Percentiles rank a stretch among this genome's conserved stretches.
phyloP scores from a whole-genome alignment of 1,140 invertebrate genomes.

The Euglossa dilemma region DNA sequence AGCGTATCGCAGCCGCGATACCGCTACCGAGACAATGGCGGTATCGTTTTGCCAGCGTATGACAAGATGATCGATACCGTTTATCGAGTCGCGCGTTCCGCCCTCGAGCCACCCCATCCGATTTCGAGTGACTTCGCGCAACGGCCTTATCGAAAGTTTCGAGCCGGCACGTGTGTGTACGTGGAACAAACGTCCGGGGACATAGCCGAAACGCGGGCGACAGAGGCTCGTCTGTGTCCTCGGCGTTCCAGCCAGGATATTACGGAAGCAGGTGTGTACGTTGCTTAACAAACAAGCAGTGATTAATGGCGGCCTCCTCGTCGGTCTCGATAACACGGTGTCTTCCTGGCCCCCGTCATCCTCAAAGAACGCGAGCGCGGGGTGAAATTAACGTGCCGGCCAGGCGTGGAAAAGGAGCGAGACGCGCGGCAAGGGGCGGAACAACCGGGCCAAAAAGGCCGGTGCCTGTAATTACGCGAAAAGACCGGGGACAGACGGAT shows the following conservation, averaged over 20 bases:
- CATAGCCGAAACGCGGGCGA: slow-evolving; percentile 35
- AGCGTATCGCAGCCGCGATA: slow-evolving; percentile 44
- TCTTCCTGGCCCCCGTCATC: slow-evolving; percentile 60
- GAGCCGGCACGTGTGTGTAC: background rate
- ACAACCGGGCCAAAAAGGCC: background rate
- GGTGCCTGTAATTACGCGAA: slow-evolving; percentile 22
- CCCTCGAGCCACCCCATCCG: slow-evolving; percentile 23
- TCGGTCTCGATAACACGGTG: slow-evolving; percentile 74
- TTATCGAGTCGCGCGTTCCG: slow-evolving; percentile 20
- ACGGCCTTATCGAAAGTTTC: slow-evolving; percentile 61
- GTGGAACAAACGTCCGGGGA: slow-evolving; percentile 33
- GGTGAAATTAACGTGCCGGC: slow-evolving; percentile 9
- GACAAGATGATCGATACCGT: slow-evolving; percentile 62
- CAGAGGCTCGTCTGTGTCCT: slow-evolving; percentile 32
- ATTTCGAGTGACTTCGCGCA: slow-evolving; percentile 34
- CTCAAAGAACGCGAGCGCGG: slow-evolving; percentile 25
- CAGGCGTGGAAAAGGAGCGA: background rate
- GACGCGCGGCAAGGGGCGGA: background rate
- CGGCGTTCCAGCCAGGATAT: slow-evolving; percentile 72
- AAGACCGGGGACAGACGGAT: background rate
- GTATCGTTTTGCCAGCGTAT: slow-evolving; percentile 48
- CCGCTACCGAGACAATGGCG: slow-evolving; percentile 33
- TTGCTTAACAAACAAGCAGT: slow-evolving; percentile 81
- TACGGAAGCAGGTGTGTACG: slow-evolving; percentile 77
- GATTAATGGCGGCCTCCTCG: slow-evolving; percentile 77